These are phyloP conservation scores for Heterocephalus glaber DNA, from an alignment of 2,113 vertebrate genomes.

Conservation along the genomic window DNA sequence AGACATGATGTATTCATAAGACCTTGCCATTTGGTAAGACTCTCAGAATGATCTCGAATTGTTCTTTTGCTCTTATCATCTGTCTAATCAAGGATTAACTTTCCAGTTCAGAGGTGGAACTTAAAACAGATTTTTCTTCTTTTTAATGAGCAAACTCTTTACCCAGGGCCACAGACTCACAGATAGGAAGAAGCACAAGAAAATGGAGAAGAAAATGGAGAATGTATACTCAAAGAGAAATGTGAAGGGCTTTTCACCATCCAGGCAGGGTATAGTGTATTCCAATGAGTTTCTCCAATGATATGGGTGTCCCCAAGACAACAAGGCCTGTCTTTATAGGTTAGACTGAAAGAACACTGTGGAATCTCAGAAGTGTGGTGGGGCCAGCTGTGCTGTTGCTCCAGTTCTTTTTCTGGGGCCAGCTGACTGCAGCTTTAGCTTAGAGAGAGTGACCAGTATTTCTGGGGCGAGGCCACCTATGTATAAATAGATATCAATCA, in stretches of 20 bases:
- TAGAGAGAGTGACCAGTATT: not conserved
- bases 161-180: not conserved
- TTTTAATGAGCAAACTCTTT: not conserved
- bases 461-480: not conserved
- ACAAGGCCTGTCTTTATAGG: not conserved
- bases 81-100: slow-evolving; percentile 37
- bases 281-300: not conserved
- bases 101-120: not conserved
- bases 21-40: not conserved
- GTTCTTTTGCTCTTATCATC: not conserved
- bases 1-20: not conserved
- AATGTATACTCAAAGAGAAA: not conserved
- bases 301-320: not conserved
- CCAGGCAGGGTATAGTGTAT: not conserved
- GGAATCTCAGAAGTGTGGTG: not conserved
- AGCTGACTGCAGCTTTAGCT: not conserved
- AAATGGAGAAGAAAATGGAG: not conserved
- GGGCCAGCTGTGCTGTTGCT: not conserved
- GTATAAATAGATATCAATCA: not conserved
- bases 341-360: not conserved
- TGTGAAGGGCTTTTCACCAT: not conserved
- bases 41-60: not conserved
- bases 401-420: not conserved
- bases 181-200: not conserved
- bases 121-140: not conserved